These are phyloP conservation scores for Sitta europaea DNA, from an alignment of 2,113 vertebrate genomes.

Conservation along the genomic window DNA sequence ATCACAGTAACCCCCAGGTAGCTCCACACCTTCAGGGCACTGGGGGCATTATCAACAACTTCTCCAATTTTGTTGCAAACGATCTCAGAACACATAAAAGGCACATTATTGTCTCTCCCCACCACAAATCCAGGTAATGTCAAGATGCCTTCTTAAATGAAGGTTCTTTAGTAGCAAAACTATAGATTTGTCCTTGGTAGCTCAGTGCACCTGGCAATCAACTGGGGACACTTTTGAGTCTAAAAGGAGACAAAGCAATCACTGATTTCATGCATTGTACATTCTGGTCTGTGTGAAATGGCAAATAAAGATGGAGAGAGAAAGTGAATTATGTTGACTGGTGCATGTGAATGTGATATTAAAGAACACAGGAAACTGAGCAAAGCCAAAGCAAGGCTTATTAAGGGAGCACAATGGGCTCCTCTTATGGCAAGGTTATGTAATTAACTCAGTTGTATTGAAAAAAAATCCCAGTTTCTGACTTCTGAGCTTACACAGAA, in stretches of 20 bases:
- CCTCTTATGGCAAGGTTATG: rapidly evolving
- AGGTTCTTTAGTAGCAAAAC: neutral
- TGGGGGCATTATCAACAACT: neutral
- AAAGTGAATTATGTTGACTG: neutral
- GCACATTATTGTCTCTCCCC: neutral
- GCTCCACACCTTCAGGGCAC: neutral
- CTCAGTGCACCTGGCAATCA: neutral
- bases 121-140: neutral
- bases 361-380: neutral
- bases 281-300: neutral
- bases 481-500: neutral
- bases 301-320: neutral
- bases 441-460: neutral
- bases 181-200: neutral
- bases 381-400: neutral
- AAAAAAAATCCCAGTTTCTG: neutral
- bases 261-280: neutral
- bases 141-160: neutral
- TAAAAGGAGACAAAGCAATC: neutral
- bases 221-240: neutral
- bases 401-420: neutral
- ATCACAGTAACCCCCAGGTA: neutral
- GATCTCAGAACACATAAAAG: neutral
- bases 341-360: neutral
- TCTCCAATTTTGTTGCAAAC: neutral